Percentiles rank a stretch among this genome's conserved stretches.
Evolutionary conservation across 2,888 invertebrate species (phyloP).

Genomic region (Plagodis pulveraria): DNA sequence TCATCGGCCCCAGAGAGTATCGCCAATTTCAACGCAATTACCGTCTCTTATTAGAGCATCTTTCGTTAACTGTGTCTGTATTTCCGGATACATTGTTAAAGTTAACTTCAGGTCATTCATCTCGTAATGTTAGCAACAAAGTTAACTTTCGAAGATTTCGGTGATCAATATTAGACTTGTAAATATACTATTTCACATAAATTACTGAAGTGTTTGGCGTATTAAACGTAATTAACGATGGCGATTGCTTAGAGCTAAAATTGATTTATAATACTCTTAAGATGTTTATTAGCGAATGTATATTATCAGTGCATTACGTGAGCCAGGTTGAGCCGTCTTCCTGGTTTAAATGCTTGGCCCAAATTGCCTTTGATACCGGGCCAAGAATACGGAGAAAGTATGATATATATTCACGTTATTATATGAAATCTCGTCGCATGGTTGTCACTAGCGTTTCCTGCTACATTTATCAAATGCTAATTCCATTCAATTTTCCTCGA

Average conservation of each 20-base stretch:
- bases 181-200: slow-evolving; percentile 13
- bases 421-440: slow-evolving; percentile 56
- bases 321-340: slow-evolving; percentile 58
- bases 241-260: slow-evolving; percentile 27
- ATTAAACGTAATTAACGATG: slow-evolving; percentile 30
- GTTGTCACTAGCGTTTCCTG: slow-evolving; percentile 61
- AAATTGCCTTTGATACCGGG: slow-evolving; percentile 71
- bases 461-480: slow-evolving; percentile 55
- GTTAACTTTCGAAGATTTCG: background rate
- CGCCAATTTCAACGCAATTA: slow-evolving; percentile 47
- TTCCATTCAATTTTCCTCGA: slow-evolving; percentile 29
- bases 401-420: slow-evolving; percentile 58
- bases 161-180: background rate
- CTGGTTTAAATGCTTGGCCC: slow-evolving; percentile 66
- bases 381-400: slow-evolving; percentile 77
- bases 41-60: slow-evolving; percentile 36
- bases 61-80: slow-evolving; percentile 29
- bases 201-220: slow-evolving; percentile 25
- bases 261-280: slow-evolving; percentile 44
- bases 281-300: slow-evolving; percentile 44
- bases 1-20: slow-evolving; percentile 59
- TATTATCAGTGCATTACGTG: slow-evolving; percentile 45
- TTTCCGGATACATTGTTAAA: slow-evolving; percentile 26
- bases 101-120: slow-evolving; percentile 35
- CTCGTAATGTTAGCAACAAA: slow-evolving; percentile 17